A percentile compares a stretch with the other conserved stretches of the same genome.
phyloP scores from a whole-genome alignment of 2,113 vertebrate species.

The Ctenomys sociabilis region DNA sequence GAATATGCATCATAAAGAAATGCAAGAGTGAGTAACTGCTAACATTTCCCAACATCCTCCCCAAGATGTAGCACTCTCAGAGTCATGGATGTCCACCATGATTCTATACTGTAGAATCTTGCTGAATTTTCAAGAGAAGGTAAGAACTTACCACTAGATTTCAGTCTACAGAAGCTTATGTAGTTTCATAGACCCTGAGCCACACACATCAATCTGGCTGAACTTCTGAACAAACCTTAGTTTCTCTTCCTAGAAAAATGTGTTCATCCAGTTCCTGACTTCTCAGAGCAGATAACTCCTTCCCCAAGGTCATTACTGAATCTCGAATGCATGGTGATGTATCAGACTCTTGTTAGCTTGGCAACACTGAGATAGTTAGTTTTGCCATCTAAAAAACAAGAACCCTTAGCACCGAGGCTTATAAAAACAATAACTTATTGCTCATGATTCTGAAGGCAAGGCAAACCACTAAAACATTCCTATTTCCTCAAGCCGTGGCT shows the following conservation, averaged over 20 bases:
- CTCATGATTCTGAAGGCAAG: neutral
- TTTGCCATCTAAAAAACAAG: neutral
- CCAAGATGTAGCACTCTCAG: neutral
- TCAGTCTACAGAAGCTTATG: neutral
- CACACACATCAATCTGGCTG: neutral
- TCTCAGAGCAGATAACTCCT: neutral
- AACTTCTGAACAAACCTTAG: neutral
- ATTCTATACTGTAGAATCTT: neutral
- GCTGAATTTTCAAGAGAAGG: neutral
- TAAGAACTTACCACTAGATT: slow-evolving; percentile 4
- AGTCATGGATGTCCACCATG: neutral
- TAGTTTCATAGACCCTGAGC: neutral
- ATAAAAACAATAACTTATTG: neutral
- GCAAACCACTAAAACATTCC: neutral
- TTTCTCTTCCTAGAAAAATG: neutral
- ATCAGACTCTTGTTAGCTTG: neutral
- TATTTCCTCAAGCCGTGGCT: neutral
- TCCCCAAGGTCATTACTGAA: neutral
- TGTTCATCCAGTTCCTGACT: neutral
- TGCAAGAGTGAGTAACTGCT: neutral
- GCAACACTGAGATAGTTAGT: neutral
- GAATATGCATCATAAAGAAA: slow-evolving; percentile 5
- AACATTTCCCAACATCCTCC: neutral
- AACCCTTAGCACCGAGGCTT: neutral
- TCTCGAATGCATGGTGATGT: neutral